Conservation (phyloP, 2,113 vertebrate genomes). For the Pachycephala philippinensis region DNA sequence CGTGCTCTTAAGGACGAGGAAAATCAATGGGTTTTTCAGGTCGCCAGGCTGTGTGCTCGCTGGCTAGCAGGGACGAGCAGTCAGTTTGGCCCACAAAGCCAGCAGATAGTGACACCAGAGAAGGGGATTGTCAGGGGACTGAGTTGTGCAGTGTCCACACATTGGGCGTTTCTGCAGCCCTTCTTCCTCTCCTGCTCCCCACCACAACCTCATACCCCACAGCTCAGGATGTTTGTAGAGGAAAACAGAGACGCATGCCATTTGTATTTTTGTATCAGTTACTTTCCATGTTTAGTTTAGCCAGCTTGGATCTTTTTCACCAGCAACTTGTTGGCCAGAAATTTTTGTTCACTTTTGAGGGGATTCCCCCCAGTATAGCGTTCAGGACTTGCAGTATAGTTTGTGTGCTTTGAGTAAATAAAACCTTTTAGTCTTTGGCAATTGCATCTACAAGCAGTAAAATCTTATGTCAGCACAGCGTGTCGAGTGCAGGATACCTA, state of each 20-base stretch:
- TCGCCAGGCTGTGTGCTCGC: neutral
- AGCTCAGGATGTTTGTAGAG: neutral
- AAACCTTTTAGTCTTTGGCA: slow-evolving; percentile 48
- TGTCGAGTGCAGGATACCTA: slow-evolving; percentile 1
- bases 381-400: neutral
- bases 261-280: neutral
- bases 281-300: neutral
- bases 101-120: neutral
- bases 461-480: neutral
- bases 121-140: neutral
- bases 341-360: neutral
- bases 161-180: neutral
- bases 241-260: neutral
- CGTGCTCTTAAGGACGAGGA: slow-evolving; percentile 1
- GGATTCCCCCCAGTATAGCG: neutral
- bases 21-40: slow-evolving; percentile 39
- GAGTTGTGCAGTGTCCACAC: accelerated
- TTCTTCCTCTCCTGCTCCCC: neutral
- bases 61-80: neutral
- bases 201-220: neutral
- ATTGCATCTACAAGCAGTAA: slow-evolving; percentile 36
- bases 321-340: neutral
- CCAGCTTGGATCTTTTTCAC: neutral
- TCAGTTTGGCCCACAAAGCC: neutral
- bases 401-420: slow-evolving; percentile 39